Conservation (phyloP, 2,888 invertebrate genomes). For the Periphyllus acericola region DNA sequence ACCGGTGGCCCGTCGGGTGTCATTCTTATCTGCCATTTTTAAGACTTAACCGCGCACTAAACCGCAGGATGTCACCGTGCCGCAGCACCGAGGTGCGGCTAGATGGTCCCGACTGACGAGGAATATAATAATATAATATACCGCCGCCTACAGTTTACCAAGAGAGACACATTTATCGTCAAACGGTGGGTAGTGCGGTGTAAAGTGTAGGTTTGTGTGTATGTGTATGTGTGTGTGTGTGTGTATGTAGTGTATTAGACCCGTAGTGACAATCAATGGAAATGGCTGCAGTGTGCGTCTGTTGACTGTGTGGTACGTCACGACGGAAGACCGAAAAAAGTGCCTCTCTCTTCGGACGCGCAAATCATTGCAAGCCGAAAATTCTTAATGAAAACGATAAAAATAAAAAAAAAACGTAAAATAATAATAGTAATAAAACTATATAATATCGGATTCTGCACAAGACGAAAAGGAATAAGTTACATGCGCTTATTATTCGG, state of each 20-base stretch:
- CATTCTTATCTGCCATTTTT: slow-evolving; percentile 50
- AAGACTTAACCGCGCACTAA: slow-evolving; percentile 45
- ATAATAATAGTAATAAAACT: neutral
- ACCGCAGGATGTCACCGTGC: neutral
- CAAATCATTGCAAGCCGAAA: neutral
- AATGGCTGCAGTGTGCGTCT: no score
- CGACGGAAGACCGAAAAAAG: neutral
- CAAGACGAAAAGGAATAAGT: neutral
- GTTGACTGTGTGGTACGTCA: no score
- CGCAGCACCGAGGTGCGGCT: neutral
- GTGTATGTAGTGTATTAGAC: no score
- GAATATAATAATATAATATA: no score
- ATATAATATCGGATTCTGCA: neutral
- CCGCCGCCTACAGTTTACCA: no score
- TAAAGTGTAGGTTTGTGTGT: no score
- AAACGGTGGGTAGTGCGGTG: no score
- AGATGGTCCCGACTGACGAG: neutral
- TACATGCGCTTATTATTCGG: neutral
- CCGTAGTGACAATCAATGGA: no score
- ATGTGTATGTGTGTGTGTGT: no score
- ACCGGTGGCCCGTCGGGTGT: neutral
- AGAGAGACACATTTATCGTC: no score
- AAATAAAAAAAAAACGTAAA: neutral
- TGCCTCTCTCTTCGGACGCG: neutral
- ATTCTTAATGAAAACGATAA: neutral